phyloP scores from a whole-genome alignment of 2,888 invertebrate species.

The Morpho deidamia region DNA sequence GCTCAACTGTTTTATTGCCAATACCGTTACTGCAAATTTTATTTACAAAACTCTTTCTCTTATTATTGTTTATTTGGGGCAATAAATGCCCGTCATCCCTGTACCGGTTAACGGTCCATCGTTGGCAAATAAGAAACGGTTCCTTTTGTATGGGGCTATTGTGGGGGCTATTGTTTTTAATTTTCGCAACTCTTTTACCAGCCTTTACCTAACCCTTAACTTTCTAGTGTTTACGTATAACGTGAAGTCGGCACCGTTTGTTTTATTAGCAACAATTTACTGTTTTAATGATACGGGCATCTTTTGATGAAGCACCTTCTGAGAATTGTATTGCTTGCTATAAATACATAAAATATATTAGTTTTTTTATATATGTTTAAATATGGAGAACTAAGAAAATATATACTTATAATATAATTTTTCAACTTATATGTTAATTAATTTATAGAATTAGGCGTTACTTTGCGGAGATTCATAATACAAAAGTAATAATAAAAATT shows the following conservation, averaged over 20 bases:
- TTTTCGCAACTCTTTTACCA: constrained; percentile 38
- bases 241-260: constrained; percentile 35
- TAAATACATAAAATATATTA: too few species aligned
- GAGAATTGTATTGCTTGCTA: too few species aligned
- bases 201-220: constrained; percentile 17
- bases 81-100: too few species aligned
- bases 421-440: too few species aligned
- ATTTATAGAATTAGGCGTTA: too few species aligned
- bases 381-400: too few species aligned
- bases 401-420: too few species aligned
- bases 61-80: neutral
- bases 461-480: too few species aligned
- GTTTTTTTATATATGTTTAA: too few species aligned
- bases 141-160: constrained; percentile 1
- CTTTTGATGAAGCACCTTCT: constrained; percentile 3
- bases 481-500: too few species aligned
- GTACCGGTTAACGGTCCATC: too few species aligned
- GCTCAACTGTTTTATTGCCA: too few species aligned
- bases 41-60: neutral
- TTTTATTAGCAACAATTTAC: constrained; percentile 26
- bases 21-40: neutral
- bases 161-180: constrained; percentile 39
- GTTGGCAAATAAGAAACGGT: constrained; percentile 32
- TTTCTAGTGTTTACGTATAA: constrained; percentile 23
- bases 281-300: constrained; percentile 10